A percentile compares a stretch with the other conserved stretches of the same genome.
Conservation (phyloP, 2,113 vertebrate genomes). For the Chionomys nivalis region DNA sequence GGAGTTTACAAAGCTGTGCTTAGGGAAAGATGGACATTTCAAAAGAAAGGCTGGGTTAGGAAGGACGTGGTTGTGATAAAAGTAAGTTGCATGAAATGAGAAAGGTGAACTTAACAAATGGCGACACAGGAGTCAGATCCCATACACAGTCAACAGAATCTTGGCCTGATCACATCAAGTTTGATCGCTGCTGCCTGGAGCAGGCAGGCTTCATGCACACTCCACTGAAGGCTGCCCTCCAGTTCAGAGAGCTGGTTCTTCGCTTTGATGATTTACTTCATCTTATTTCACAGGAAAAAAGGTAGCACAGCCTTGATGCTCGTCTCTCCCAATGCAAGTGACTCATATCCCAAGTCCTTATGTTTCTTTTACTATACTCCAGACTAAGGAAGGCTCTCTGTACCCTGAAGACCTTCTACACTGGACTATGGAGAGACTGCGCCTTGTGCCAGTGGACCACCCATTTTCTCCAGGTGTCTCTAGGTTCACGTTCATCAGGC, state of each 20-base stretch:
- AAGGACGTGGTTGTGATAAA: constrained; percentile 77
- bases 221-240: not conserved
- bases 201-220: not conserved
- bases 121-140: not conserved
- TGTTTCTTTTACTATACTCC: not conserved
- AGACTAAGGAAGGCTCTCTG: not conserved
- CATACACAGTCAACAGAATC: not conserved
- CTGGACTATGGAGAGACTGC: not conserved
- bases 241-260: not conserved
- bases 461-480: not conserved
- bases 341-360: not conserved
- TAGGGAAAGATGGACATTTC: constrained; percentile 81
- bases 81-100: constrained; percentile 77
- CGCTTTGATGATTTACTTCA: not conserved
- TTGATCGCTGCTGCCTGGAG: not conserved
- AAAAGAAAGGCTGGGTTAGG: constrained; percentile 76
- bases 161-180: not conserved
- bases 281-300: not conserved
- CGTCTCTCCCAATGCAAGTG: not conserved
- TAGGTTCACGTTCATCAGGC: not conserved
- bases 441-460: rapidly evolving
- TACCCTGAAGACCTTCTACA: not conserved
- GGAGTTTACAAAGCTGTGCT: constrained; percentile 80
- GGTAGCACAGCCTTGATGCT: not conserved
- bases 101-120: constrained; percentile 78